phyloP scores from a whole-genome alignment of 2,113 vertebrate species.

The Cyprinodon variegatus region DNA sequence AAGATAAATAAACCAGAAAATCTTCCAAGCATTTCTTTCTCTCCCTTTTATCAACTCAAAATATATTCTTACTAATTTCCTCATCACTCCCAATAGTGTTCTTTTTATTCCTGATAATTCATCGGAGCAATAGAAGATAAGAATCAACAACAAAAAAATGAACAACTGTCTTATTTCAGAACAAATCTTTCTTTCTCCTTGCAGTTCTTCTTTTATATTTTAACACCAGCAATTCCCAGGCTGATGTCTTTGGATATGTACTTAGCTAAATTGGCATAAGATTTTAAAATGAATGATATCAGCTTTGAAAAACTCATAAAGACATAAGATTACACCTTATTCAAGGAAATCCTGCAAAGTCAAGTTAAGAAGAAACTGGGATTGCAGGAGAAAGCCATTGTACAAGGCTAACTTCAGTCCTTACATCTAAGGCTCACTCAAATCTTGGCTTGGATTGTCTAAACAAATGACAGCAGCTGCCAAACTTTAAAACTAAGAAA shows the following conservation, averaged over 20 bases:
- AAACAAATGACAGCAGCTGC: slow-evolving; percentile 46
- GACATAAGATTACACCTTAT: slow-evolving; percentile 64
- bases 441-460: slow-evolving; percentile 38
- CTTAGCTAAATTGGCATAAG: slow-evolving; percentile 72
- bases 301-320: slow-evolving; percentile 74
- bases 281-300: slow-evolving; percentile 61
- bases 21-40: not conserved
- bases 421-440: slow-evolving; percentile 25
- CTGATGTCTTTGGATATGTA: slow-evolving; percentile 68
- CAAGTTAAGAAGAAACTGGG: slow-evolving; percentile 27
- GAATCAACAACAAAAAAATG: not conserved
- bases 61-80: not conserved
- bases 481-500: slow-evolving; percentile 38
- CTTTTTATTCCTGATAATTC: slow-evolving; percentile 1
- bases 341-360: slow-evolving; percentile 49
- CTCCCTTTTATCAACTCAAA: not conserved
- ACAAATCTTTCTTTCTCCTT: not conserved
- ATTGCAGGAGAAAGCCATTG: slow-evolving; percentile 49
- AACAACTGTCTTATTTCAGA: not conserved
- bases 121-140: not conserved
- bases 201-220: slow-evolving; percentile 38
- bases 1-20: not conserved
- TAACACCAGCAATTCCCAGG: slow-evolving; percentile 29
- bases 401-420: slow-evolving; percentile 64
- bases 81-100: not conserved